phyloP scores from a whole-genome alignment of 2,113 vertebrate genomes.

The Ophiodon elongatus region DNA sequence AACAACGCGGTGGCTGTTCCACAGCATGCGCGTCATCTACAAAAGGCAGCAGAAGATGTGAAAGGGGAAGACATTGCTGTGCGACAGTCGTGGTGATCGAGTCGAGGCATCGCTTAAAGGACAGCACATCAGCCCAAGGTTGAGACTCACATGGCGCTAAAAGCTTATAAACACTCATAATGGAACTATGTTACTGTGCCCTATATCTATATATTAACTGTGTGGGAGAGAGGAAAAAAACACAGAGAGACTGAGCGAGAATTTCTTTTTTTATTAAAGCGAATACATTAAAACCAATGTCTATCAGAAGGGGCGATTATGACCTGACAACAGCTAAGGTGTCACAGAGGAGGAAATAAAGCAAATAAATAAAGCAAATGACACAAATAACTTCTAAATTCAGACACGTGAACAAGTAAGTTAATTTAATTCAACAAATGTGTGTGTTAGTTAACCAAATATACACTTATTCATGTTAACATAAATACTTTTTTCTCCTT shows the following conservation, averaged over 20 bases:
- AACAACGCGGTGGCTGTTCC: neutral
- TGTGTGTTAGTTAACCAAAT: neutral
- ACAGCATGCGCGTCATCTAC: neutral
- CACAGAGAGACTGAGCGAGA: constrained; percentile 10
- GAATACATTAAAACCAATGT: neutral
- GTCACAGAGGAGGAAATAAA: neutral
- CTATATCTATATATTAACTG: neutral
- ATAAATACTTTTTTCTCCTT: neutral
- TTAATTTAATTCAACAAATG: neutral
- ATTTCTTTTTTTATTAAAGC: constrained; percentile 63
- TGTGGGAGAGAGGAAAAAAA: neutral
- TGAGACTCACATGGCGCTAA: neutral
- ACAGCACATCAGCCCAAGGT: neutral
- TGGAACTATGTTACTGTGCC: neutral
- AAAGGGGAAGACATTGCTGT: neutral
- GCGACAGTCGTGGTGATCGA: neutral
- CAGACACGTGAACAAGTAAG: neutral
- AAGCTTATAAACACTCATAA: neutral
- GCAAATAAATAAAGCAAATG: no score
- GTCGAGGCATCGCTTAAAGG: neutral
- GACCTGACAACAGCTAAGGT: neutral
- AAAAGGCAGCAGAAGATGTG: neutral
- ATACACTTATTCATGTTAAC: constrained; percentile 1
- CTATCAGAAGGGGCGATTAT: neutral
- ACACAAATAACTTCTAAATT: neutral